A percentile compares a stretch with the other conserved stretches of the same genome.
phyloP scores from a whole-genome alignment of 1,140 invertebrate species.

The Hydropsyche tenuis region DNA sequence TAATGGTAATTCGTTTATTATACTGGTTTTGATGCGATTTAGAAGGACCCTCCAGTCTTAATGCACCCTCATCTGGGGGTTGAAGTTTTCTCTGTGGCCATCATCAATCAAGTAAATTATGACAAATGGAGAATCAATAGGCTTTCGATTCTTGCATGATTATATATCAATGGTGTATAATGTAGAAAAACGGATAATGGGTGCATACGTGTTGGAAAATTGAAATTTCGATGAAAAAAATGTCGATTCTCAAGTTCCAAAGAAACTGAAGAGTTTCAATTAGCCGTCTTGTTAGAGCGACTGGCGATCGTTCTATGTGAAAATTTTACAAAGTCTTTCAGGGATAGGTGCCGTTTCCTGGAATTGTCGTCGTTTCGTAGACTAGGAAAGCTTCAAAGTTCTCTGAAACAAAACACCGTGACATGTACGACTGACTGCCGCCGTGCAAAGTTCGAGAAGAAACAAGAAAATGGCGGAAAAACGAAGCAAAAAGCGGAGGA shows the following conservation, averaged over 20 bases:
- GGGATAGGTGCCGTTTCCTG: not conserved
- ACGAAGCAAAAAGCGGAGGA: not conserved
- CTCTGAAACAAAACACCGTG: constrained; percentile 11
- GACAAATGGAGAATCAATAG: constrained; percentile 42
- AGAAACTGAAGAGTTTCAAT: not conserved
- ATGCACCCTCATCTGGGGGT: not conserved
- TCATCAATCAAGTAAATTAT: constrained; percentile 30
- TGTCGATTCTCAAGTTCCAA: not conserved
- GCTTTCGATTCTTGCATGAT: constrained; percentile 12
- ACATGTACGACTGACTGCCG: constrained; percentile 5
- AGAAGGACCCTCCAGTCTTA: not conserved
- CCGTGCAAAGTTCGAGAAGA: no score
- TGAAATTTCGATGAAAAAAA: no score
- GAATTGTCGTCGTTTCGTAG: not conserved
- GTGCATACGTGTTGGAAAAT: not conserved
- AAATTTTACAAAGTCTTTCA: constrained; percentile 2
- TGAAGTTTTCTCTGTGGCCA: not conserved
- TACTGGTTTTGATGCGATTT: no score
- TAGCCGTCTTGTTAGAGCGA: not conserved
- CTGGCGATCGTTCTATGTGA: not conserved
- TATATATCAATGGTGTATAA: constrained; percentile 31
- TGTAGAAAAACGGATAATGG: no score
- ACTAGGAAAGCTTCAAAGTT: not conserved
- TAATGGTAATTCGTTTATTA: no score
- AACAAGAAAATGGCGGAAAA: not conserved